These are phyloP conservation scores for Horisme vitalbata DNA, from an alignment of 2,888 invertebrate genomes.

Conservation along the genomic window DNA sequence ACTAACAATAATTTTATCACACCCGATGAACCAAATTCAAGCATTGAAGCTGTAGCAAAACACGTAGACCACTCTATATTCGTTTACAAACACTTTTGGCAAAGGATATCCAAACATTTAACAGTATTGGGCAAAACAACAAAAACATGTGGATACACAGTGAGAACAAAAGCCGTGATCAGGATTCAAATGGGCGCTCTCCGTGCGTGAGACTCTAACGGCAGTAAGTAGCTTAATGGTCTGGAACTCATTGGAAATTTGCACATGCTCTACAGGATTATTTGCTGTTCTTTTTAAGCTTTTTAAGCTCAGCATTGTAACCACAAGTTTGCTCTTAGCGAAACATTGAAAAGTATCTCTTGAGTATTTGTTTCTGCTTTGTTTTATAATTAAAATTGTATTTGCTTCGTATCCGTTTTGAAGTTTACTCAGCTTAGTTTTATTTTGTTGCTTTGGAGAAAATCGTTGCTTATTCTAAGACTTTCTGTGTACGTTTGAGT, in stretches of 20 bases:
- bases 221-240: slow-evolving; percentile 62
- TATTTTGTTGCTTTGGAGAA: not conserved
- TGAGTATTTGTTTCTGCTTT: slow-evolving; percentile 14
- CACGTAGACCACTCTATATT: not conserved
- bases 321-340: slow-evolving; percentile 24
- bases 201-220: slow-evolving; percentile 51
- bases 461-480: too few species aligned
- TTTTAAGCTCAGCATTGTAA: slow-evolving; percentile 16
- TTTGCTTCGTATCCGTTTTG: not conserved
- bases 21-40: too few species aligned
- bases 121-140: slow-evolving; percentile 24
- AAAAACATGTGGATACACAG: slow-evolving; percentile 19
- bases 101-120: slow-evolving; percentile 17
- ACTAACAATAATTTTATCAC: too few species aligned
- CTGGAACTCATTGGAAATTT: slow-evolving; percentile 65
- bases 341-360: slow-evolving; percentile 13
- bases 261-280: slow-evolving; percentile 46
- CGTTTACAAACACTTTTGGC: slow-evolving; percentile 9
- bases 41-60: not conserved
- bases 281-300: slow-evolving; percentile 33
- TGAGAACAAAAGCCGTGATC: slow-evolving; percentile 34
- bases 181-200: slow-evolving; percentile 46
- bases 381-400: slow-evolving; percentile 6
- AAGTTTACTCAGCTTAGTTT: not conserved
- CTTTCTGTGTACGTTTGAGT: too few species aligned